These are phyloP conservation scores for Camptogramma bilineatum DNA, from an alignment of 2,888 invertebrate genomes.

Conservation along the genomic window DNA sequence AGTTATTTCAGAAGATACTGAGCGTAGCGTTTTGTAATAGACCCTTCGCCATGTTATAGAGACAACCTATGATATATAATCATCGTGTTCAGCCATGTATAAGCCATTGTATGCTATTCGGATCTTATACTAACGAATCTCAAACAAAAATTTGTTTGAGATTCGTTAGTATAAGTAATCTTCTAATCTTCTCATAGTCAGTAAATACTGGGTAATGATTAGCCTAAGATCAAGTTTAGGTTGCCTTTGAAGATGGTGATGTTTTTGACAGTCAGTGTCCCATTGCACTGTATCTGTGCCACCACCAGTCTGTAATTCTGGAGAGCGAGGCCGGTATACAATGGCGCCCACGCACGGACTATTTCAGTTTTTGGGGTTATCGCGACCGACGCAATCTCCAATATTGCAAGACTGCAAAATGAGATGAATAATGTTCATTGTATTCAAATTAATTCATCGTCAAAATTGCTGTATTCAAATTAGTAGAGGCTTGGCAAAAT, in stretches of 20 bases:
- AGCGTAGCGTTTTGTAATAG: no score
- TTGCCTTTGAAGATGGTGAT: not conserved
- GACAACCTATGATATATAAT: no score
- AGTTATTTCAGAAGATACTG: no score
- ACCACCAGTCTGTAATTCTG: slow-evolving; percentile 39
- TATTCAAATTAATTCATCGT: slow-evolving; percentile 5
- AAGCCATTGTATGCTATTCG: no score
- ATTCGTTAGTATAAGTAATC: no score
- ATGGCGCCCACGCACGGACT: slow-evolving; percentile 66
- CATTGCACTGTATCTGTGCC: slow-evolving; percentile 18
- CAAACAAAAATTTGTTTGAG: no score
- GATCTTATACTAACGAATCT: no score
- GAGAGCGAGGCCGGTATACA: slow-evolving; percentile 58
- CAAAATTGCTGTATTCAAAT: not conserved
- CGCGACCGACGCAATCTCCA: slow-evolving; percentile 45
- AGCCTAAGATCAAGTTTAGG: not conserved
- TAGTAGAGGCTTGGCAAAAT: not conserved
- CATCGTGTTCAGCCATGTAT: no score
- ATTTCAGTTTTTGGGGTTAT: slow-evolving; percentile 62
- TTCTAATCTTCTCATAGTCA: no score
- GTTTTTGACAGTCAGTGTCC: not conserved
- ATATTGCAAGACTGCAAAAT: slow-evolving; percentile 48
- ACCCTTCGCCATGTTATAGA: no score
- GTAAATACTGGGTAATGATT: no score
- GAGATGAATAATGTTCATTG: slow-evolving; percentile 14